phyloP scores from a whole-genome alignment of 2,113 vertebrate genomes.

The Herpailurus yagouaroundi region DNA sequence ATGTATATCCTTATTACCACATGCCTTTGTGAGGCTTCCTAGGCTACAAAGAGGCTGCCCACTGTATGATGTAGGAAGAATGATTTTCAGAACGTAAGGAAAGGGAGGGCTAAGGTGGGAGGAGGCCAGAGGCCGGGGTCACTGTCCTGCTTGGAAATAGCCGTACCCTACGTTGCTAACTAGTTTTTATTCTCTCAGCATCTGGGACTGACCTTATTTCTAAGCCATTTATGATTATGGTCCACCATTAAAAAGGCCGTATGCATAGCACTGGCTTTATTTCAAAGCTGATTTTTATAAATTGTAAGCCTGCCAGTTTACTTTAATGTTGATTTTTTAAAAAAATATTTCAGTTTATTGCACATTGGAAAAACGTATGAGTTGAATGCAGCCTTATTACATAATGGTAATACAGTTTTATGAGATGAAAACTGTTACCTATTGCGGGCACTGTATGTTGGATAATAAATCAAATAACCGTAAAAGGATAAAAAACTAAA shows the following conservation, averaged over 20 bases:
- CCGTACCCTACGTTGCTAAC: conserved; percentile 14
- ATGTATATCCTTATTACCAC: neutral
- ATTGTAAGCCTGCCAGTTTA: conserved; percentile 36
- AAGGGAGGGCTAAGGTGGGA: neutral
- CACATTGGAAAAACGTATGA: conserved; percentile 47
- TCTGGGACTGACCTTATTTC: conserved; percentile 33
- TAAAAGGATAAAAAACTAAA: conserved; percentile 35
- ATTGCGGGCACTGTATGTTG: neutral
- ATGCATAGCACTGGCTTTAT: conserved; percentile 30
- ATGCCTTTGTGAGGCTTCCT: neutral
- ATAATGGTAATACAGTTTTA: conserved; percentile 46
- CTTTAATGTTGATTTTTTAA: conserved; percentile 36
- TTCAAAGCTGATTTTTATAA: conserved; percentile 68
- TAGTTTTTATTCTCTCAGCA: neutral
- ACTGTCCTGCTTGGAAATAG: conserved; percentile 24
- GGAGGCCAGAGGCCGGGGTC: neutral
- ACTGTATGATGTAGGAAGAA: neutral
- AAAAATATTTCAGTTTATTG: conserved; percentile 47
- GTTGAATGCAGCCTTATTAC: conserved; percentile 28
- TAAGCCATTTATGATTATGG: neutral
- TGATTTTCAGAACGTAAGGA: neutral
- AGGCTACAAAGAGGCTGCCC: neutral
- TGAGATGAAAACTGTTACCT: conserved; percentile 43
- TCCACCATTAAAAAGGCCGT: conserved; percentile 44
- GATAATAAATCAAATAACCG: conserved; percentile 52